Evolutionary conservation across 1,140 invertebrate genomes (phyloP).

Genomic region (Oreohelix idahoensis): DNA sequence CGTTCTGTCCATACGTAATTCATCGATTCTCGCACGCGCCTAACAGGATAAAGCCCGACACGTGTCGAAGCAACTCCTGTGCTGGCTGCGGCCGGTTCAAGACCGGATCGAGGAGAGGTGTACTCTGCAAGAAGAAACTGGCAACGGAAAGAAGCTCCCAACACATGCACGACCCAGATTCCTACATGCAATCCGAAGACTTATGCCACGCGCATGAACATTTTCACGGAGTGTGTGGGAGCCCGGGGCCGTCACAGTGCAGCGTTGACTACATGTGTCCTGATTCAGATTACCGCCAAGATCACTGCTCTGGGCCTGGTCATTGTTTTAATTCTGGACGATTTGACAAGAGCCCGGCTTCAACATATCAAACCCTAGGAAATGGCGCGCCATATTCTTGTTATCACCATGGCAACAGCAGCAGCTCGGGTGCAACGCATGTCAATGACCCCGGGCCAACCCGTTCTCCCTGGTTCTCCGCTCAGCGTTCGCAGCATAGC

Average conservation of each 20-base stretch:
- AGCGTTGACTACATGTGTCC: not conserved
- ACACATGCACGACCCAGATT: not conserved
- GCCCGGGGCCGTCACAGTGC: not conserved
- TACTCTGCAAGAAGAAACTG: not conserved
- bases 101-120: not conserved
- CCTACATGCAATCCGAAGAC: not conserved
- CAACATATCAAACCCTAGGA: not conserved
- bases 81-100: not conserved
- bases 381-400: too few relatives aligned
- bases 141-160: not conserved
- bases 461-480: not conserved
- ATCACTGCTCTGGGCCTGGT: not conserved
- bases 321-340: not conserved
- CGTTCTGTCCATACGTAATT: not conserved
- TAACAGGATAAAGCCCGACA: not conserved
- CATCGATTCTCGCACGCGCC: not conserved
- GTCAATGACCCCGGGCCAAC: not conserved
- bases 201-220: not conserved
- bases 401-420: not conserved
- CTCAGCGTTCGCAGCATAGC: not conserved
- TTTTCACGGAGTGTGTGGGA: not conserved
- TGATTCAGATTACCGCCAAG: not conserved
- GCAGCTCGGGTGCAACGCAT: not conserved
- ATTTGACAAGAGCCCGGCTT: not conserved
- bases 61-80: not conserved